phyloP scores from a whole-genome alignment of 2,888 invertebrate genomes.

The Drosophila mulleri region DNA sequence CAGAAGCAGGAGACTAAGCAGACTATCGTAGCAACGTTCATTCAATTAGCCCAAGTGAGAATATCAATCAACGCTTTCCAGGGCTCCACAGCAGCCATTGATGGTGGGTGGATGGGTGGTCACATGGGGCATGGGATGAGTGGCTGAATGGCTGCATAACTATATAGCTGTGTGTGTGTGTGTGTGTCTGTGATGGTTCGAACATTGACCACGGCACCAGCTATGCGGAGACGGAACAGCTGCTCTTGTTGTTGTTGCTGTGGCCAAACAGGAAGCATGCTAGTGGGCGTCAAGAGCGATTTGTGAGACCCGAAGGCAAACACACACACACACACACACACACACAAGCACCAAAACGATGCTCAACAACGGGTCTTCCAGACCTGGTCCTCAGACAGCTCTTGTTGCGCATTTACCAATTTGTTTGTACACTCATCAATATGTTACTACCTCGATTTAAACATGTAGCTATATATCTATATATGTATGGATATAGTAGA shows the following conservation, averaged over 20 bases:
- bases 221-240: constrained; percentile 16
- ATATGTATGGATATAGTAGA: background rate
- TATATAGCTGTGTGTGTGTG: background rate
- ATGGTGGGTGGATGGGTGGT: background rate
- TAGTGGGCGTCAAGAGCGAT: constrained; percentile 6
- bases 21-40: constrained; percentile 43
- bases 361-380: background rate
- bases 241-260: constrained; percentile 1
- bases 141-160: background rate
- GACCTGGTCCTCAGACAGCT: background rate
- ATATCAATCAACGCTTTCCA: constrained; percentile 66
- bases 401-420: constrained; percentile 69
- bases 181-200: constrained; percentile 1
- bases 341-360: constrained; percentile 23
- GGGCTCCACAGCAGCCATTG: constrained; percentile 11
- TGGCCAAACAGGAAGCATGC: background rate
- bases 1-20: constrained; percentile 20
- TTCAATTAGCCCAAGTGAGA: constrained; percentile 73
- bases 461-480: background rate
- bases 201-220: constrained; percentile 19
- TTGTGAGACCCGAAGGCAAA: constrained; percentile 41
- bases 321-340: constrained; percentile 25
- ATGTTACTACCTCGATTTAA: constrained; percentile 43
- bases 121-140: constrained; percentile 4
- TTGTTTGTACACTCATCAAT: constrained; percentile 74